A percentile compares a stretch with the other conserved stretches of the same genome.
Conservation (phyloP, 2,113 vertebrate genomes). For the Heterotis niloticus region DNA sequence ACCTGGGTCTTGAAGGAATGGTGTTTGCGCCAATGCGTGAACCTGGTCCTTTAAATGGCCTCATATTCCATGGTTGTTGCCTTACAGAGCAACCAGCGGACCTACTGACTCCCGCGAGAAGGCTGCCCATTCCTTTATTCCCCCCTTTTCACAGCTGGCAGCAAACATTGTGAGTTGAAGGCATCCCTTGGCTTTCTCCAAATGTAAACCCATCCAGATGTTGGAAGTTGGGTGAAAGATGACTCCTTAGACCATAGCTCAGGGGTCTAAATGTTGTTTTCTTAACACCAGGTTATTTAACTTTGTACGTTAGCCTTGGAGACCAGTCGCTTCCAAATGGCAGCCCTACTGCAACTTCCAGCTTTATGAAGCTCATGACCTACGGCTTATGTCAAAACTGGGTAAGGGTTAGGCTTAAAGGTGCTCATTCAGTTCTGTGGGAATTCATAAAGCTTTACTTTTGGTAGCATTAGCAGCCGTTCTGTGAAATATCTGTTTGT, state of each 20-base stretch:
- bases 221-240: not conserved
- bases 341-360: no score
- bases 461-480: no score
- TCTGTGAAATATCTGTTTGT: not conserved
- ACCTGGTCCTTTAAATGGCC: conserved; percentile 8
- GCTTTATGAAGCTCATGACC: not conserved
- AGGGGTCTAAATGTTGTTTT: not conserved
- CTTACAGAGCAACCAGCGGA: not conserved
- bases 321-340: not conserved
- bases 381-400: not conserved
- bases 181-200: not conserved
- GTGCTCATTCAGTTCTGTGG: no score
- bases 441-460: no score
- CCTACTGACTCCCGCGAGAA: not conserved
- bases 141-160: no score
- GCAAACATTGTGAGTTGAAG: not conserved
- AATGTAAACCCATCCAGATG: not conserved
- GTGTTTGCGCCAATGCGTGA: not conserved
- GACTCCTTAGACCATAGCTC: not conserved
- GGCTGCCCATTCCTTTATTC: not conserved
- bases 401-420: no score
- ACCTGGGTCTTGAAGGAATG: not conserved
- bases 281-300: not conserved
- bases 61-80: not conserved
- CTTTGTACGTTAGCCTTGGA: not conserved